Conservation (phyloP, 2,797 vertebrate genomes). For the Bradypodion ventrale region DNA sequence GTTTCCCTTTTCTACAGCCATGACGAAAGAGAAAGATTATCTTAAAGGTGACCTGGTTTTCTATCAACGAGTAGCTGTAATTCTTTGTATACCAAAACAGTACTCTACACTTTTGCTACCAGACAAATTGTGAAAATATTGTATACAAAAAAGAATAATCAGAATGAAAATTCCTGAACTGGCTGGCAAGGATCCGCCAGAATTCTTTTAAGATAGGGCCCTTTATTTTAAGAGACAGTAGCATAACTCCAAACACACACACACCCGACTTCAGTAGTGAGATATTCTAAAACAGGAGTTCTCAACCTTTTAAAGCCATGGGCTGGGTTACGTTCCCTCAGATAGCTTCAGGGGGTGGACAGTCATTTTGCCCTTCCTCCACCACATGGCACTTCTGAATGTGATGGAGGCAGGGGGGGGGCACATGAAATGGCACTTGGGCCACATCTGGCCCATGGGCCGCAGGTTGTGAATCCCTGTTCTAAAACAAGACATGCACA, state of each 20-base stretch:
- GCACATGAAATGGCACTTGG: no score
- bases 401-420: no score
- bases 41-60: not conserved
- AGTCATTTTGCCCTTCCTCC: no score
- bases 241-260: not conserved
- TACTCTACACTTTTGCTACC: not conserved
- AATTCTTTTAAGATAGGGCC: not conserved
- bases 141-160: not conserved
- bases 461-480: no score
- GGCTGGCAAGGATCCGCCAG: not conserved
- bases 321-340: no score
- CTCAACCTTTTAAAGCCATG: no score
- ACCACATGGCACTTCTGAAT: no score
- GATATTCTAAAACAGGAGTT: not conserved
- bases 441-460: no score
- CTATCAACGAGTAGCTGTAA: not conserved
- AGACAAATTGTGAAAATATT: not conserved
- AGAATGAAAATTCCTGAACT: not conserved
- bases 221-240: constrained; percentile 3
- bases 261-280: not conserved
- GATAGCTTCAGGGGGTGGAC: no score
- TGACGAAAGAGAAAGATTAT: not conserved
- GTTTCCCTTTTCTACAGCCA: no score
- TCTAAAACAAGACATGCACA: not conserved
- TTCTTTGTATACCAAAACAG: not conserved